These are phyloP conservation scores for Stenopsyche tienmushanensis DNA, from an alignment of 1,140 invertebrate species.

Conservation along the genomic window DNA sequence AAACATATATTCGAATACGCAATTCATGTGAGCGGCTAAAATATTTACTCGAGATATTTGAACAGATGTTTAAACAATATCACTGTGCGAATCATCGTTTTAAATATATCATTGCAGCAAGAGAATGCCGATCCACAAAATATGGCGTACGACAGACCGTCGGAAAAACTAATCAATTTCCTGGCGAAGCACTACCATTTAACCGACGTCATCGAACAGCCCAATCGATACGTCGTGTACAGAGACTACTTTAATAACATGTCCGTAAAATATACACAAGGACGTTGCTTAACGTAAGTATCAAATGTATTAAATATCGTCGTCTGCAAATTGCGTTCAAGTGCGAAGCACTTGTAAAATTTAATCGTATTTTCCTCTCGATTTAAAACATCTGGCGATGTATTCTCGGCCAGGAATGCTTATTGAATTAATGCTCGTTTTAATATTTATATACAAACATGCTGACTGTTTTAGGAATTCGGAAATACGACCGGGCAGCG, in stretches of 20 bases:
- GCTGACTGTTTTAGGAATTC: no score
- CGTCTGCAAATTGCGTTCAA: no score
- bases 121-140: conserved; percentile 28
- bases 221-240: conserved; percentile 39
- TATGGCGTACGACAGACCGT: conserved; percentile 39
- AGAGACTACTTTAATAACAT: conserved; percentile 32
- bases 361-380: no score
- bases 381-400: no score
- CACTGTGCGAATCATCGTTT: conserved; percentile 2
- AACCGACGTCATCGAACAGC: conserved; percentile 33
- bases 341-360: no score
- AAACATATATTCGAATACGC: conserved; percentile 34
- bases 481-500: no score
- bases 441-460: no score
- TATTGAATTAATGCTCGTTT: no score
- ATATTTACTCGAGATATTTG: background rate
- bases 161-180: conserved; percentile 36
- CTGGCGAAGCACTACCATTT: conserved; percentile 34
- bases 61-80: no score
- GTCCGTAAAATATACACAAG: conserved; percentile 7
- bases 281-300: conserved; percentile 14
- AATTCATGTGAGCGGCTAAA: conserved; percentile 13
- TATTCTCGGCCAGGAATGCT: no score
- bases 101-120: conserved; percentile 17
- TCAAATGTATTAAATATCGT: no score